These are phyloP conservation scores for Odocoileus virginianus DNA, from an alignment of 2,113 vertebrate genomes.

Conservation along the genomic window DNA sequence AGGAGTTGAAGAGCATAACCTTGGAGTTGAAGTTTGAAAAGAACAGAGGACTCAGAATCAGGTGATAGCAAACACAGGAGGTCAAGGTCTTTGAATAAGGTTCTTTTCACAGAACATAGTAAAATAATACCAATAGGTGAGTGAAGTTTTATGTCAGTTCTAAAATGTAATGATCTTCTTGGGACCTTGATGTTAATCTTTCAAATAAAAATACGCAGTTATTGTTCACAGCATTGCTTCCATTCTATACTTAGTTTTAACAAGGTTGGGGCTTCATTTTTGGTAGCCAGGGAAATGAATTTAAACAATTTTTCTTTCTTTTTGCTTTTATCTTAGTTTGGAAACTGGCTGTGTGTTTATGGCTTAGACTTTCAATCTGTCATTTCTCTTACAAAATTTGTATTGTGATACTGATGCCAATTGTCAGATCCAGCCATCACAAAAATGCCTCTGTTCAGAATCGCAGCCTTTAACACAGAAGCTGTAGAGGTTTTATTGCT, in stretches of 20 bases:
- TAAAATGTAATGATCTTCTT: neutral
- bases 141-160: neutral
- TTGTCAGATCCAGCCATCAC: neutral
- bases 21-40: neutral
- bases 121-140: neutral
- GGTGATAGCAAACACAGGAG: neutral
- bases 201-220: neutral
- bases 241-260: neutral
- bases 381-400: neutral
- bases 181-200: neutral
- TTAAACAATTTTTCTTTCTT: neutral
- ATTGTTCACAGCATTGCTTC: neutral
- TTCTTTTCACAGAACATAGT: neutral
- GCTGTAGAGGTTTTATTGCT: neutral
- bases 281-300: neutral
- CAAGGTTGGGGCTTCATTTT: neutral
- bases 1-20: neutral
- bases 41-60: neutral
- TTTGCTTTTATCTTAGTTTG: neutral
- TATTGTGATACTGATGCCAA: neutral
- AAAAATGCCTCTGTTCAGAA: neutral
- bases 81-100: neutral
- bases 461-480: neutral
- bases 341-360: neutral
- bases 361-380: neutral